These are phyloP conservation scores for Mactromeris polynyma DNA, from an alignment of 2,888 invertebrate genomes.

Conservation along the genomic window DNA sequence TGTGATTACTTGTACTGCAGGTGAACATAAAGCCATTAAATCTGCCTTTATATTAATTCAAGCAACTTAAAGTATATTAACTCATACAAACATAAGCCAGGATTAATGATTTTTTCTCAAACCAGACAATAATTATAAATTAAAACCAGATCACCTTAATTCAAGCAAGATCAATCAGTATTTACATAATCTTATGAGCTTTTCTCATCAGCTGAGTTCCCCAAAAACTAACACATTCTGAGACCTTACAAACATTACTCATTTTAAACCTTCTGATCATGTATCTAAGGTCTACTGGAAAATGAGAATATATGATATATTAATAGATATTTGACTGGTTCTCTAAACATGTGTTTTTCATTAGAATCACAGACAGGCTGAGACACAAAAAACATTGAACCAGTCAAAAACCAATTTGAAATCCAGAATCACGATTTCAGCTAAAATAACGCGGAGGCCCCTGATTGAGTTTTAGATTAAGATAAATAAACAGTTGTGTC, in stretches of 20 bases:
- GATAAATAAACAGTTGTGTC: slow-evolving; percentile 40
- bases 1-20: not conserved
- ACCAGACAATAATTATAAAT: not conserved
- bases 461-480: slow-evolving; percentile 38
- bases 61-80: not conserved
- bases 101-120: not conserved
- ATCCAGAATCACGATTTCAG: slow-evolving; percentile 49
- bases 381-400: slow-evolving; percentile 70
- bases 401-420: slow-evolving; percentile 68
- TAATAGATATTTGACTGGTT: slow-evolving; percentile 57
- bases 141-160: slow-evolving; percentile 4
- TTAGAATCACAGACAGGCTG: slow-evolving; percentile 58
- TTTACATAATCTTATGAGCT: not conserved
- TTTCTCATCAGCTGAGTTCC: not conserved
- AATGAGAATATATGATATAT: slow-evolving; percentile 54
- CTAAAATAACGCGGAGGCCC: slow-evolving; percentile 40
- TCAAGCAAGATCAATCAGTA: slow-evolving; percentile 7
- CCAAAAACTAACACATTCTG: not conserved
- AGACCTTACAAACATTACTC: not conserved
- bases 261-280: not conserved
- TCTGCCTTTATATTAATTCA: not conserved
- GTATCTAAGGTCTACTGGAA: slow-evolving; percentile 3
- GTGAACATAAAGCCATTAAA: not conserved
- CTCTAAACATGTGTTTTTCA: slow-evolving; percentile 64
- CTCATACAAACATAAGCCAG: not conserved